A percentile compares a stretch with the other conserved stretches of the same genome.
These are phyloP conservation scores for Agrenia bidenticulata DNA, from an alignment of 2,888 invertebrate genomes.

Conservation along the genomic window DNA sequence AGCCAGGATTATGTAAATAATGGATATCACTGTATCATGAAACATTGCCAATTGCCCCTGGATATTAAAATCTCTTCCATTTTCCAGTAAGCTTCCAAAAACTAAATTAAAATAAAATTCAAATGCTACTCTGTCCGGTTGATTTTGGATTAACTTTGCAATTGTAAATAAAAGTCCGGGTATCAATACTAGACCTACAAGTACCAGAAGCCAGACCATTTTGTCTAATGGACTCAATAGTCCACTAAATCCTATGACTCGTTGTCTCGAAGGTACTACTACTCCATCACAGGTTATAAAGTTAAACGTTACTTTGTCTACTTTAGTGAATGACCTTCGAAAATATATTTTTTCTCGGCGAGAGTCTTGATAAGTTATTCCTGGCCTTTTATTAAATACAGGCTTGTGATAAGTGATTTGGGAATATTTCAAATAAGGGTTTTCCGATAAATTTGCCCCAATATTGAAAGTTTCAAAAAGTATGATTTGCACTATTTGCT, in stretches of 20 bases:
- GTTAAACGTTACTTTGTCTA: not conserved
- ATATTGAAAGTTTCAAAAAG: no score
- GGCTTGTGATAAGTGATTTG: no score
- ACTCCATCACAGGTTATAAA: slow-evolving; percentile 10
- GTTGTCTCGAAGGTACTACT: not conserved
- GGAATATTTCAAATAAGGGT: no score
- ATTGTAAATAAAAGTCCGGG: not conserved
- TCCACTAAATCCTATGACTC: not conserved
- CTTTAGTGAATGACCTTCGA: not conserved
- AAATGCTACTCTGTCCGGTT: not conserved
- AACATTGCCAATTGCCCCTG: not conserved
- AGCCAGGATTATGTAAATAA: not conserved
- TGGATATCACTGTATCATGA: no score
- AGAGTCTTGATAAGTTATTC: no score
- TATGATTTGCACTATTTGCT: no score
- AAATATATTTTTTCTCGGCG: no score
- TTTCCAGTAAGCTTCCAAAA: not conserved
- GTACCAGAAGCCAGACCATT: not conserved
- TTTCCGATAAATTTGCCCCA: no score
- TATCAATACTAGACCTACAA: not conserved
- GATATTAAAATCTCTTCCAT: not conserved
- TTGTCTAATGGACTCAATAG: not conserved
- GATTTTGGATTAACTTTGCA: not conserved
- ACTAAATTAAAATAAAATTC: not conserved
- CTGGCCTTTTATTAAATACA: no score